Evolutionary conservation across 2,888 invertebrate genomes (phyloP).

Genomic region (Aspidiotus destructor): DNA sequence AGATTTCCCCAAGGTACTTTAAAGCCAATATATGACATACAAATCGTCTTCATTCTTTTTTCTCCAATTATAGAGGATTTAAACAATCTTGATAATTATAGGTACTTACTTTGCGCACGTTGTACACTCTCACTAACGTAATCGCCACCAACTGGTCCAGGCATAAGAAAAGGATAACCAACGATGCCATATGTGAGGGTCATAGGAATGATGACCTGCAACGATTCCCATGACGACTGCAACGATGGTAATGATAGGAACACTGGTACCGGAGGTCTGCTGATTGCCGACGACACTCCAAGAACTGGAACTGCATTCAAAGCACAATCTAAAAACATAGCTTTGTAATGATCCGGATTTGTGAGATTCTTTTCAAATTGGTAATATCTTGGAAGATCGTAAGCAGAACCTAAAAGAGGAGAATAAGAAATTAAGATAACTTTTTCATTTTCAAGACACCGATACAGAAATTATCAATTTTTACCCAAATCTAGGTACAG

Average conservation of each 20-base stretch:
- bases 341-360: constrained; percentile 76
- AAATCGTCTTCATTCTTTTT: too few relatives aligned
- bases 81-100: too few relatives aligned
- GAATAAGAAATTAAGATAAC: background rate
- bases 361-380: constrained; percentile 56
- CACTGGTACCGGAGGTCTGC: constrained; percentile 70
- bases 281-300: constrained; percentile 73
- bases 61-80: too few relatives aligned
- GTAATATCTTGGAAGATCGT: constrained; percentile 78
- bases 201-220: constrained; percentile 73
- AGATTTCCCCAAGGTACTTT: too few relatives aligned
- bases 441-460: background rate
- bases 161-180: constrained; percentile 87
- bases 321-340: constrained; percentile 54
- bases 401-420: constrained; percentile 49
- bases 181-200: constrained; percentile 78
- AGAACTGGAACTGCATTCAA: constrained; percentile 49
- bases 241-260: constrained; percentile 78
- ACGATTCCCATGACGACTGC: constrained; percentile 78
- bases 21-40: too few relatives aligned
- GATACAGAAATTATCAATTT: constrained; percentile 4
- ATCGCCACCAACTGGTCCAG: constrained; percentile 89
- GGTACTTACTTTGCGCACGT: background rate
- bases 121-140: constrained; percentile 48
- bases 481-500: constrained; percentile 70